Conservation (phyloP, 2,797 vertebrate species). For the Microctenopoma stevenorrisi region DNA sequence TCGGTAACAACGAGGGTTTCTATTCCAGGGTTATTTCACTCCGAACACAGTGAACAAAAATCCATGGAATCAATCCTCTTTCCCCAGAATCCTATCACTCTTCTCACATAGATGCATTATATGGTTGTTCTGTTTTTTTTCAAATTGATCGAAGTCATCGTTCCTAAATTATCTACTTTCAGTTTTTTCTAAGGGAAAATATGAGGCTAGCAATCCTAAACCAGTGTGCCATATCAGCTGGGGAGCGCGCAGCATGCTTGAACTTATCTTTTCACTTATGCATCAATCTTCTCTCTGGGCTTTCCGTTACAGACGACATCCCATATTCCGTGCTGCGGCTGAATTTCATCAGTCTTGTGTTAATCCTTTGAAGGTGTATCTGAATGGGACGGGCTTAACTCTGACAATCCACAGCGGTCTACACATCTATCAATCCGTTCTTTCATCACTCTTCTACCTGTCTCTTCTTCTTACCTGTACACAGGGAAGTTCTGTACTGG, state of each 20-base stretch:
- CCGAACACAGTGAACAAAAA: conserved; percentile 27
- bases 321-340: conserved; percentile 55
- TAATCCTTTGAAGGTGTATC: conserved; percentile 74
- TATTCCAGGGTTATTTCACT: conserved; percentile 53
- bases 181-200: conserved; percentile 33
- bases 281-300: conserved; percentile 65
- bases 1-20: conserved; percentile 35
- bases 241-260: conserved; percentile 54
- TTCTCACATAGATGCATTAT: conserved; percentile 27
- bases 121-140: conserved; percentile 50
- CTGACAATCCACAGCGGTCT: conserved; percentile 63
- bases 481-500: conserved; percentile 12
- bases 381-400: conserved; percentile 62
- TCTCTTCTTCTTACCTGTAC: conserved; percentile 20
- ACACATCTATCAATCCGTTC: conserved; percentile 61
- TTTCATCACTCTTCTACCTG: conserved; percentile 68
- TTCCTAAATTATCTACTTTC: conserved; percentile 42
- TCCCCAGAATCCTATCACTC: conserved; percentile 25
- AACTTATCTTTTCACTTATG: conserved; percentile 71
- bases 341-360: conserved; percentile 68
- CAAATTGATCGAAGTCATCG: conserved; percentile 54
- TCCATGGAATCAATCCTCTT: conserved; percentile 40
- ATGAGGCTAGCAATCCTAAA: conserved; percentile 50
- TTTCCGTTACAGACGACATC: conserved; percentile 56
- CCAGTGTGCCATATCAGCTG: conserved; percentile 61